phyloP scores from a whole-genome alignment of 1,140 invertebrate species.

The Hylaeus anthracinus region DNA sequence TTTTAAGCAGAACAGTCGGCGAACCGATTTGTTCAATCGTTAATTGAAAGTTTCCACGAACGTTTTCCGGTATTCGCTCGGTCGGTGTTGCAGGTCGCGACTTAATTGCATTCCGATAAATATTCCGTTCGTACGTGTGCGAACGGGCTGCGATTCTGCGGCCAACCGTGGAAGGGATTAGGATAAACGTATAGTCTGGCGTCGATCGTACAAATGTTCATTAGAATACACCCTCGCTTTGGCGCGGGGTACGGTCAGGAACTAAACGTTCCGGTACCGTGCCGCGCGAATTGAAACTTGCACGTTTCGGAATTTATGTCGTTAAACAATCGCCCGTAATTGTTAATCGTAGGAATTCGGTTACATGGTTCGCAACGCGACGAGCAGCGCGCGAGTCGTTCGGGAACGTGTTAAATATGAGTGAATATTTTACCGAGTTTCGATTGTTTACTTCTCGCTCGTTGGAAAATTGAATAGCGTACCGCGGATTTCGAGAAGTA shows the following conservation, averaged over 20 bases:
- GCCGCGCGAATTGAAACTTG: background rate
- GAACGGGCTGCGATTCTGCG: background rate
- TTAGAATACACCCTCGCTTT: slow-evolving; percentile 32
- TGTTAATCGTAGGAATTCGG: background rate
- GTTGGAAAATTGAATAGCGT: no score
- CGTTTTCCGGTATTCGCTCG: background rate
- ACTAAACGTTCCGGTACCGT: background rate
- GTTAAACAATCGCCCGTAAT: background rate
- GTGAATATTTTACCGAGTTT: no score
- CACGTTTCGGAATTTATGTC: background rate
- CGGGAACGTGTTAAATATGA: no score
- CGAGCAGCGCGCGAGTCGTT: no score
- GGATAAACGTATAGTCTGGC: slow-evolving; percentile 29
- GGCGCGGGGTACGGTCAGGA: background rate
- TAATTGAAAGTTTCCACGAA: background rate
- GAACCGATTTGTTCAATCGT: background rate
- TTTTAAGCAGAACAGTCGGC: background rate
- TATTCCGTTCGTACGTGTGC: background rate
- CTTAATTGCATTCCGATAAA: slow-evolving; percentile 18
- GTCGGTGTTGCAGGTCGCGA: background rate
- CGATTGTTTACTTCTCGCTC: no score
- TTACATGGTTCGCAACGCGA: background rate
- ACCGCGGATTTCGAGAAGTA: no score
- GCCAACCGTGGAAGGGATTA: slow-evolving; percentile 34
- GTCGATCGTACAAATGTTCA: slow-evolving; percentile 29